Percentiles rank a stretch among this genome's conserved stretches.
These are phyloP conservation scores for Pituophis catenifer DNA, from an alignment of 2,113 vertebrate species.

Conservation along the genomic window DNA sequence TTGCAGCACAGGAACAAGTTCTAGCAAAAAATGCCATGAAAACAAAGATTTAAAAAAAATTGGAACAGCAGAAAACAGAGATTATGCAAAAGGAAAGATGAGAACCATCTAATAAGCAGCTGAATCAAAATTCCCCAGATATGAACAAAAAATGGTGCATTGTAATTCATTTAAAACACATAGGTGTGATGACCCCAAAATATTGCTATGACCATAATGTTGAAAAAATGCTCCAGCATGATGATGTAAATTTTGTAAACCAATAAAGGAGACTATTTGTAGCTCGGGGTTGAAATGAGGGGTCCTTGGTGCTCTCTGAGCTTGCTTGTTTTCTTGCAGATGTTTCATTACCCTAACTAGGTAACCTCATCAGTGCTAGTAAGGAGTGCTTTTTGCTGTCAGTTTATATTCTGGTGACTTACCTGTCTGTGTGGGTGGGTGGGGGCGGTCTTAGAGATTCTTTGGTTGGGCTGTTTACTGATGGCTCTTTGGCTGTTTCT, in stretches of 20 bases:
- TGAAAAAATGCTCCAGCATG: not conserved
- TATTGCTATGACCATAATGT: not conserved
- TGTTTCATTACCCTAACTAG: no score
- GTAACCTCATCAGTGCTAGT: no score
- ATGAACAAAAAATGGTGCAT: not conserved
- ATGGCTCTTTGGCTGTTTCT: no score
- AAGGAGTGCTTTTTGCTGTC: no score
- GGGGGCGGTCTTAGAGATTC: no score
- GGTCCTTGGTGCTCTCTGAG: no score
- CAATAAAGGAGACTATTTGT: no score
- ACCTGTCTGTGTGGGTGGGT: no score
- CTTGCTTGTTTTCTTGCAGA: no score
- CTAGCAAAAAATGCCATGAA: not conserved
- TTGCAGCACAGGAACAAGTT: not conserved
- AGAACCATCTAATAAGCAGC: not conserved
- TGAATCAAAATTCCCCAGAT: not conserved
- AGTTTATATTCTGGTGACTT: no score
- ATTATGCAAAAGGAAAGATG: not conserved
- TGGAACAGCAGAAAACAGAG: not conserved
- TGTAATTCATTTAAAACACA: not conserved
- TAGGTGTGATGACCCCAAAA: not conserved
- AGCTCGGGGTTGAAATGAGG: no score
- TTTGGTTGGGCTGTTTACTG: no score
- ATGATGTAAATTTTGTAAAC: not conserved
- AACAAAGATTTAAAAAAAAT: not conserved